Evolutionary conservation across 1,140 invertebrate genomes (phyloP), one percentile per base, ranked within the genome.

Genomic region (Battus philenor): DNA sequence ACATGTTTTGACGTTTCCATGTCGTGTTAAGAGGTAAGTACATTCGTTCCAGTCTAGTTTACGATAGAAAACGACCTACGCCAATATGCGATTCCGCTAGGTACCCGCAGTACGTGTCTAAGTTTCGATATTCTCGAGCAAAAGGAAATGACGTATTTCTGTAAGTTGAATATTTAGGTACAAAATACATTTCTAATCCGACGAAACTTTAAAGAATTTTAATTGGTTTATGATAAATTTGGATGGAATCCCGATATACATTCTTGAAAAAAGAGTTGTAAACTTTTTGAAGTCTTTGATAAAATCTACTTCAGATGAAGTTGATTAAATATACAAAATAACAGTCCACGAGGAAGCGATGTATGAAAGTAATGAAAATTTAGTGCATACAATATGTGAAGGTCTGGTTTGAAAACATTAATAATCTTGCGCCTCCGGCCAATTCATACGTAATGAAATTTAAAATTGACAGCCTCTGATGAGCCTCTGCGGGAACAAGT

Each of bases 1-100:
- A 62, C 53, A 55, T 54, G 52, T 38, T 62, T 62, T 65, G 65
- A 65, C 61, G 56, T 65, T 61, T 55, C 50, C 43, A 60, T 49
- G 65, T 56, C 43, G 52, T 47, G 51, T 62, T 61, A n/a, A 59
- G 50, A 50, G 56, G 53, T 51, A 57, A 55, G 49, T 59, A 38
- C 24, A 36, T 50, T 50, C 30, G 30, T 44, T 38, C 43, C 44
- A 44, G 22, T 47, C 45, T 46, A 47, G 53, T 50, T 36, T 50
- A 30, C 29, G 32, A 36, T 48, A 15, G 30, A 16, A 11, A 20
- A 36, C 33, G 33, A 36, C 33, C 33, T 36, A 11, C 15, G 17
- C 9, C 33, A 18, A 36, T 7, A n/a, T n/a, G n/a, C n/a, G n/a
- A n/a, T n/a, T n/a, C n/a, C n/a, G n/a, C n/a, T n/a, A n/a, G n/a